Conservation (phyloP, 2,797 vertebrate species). For the Lemur catta region DNA sequence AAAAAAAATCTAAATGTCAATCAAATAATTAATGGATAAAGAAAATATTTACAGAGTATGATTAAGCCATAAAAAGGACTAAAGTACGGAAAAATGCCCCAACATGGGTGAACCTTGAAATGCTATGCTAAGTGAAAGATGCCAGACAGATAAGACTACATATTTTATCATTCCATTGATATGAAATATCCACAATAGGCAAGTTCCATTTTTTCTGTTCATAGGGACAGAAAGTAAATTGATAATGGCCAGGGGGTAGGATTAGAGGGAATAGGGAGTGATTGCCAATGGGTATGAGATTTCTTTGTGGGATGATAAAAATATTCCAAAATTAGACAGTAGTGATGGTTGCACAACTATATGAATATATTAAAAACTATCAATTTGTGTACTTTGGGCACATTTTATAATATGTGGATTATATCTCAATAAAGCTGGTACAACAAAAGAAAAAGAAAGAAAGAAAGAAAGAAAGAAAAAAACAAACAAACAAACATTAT, state of each 20-base stretch:
- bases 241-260: too few species aligned
- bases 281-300: not conserved
- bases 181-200: not conserved
- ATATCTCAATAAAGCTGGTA: not conserved
- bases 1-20: not conserved
- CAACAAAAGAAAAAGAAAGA: not conserved
- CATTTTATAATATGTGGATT: not conserved
- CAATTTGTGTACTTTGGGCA: not conserved
- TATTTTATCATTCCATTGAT: not conserved
- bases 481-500: too few species aligned
- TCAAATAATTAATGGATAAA: not conserved
- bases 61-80: not conserved
- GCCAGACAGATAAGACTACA: not conserved
- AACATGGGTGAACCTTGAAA: not conserved
- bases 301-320: not conserved
- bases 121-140: not conserved
- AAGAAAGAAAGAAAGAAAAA: too few species aligned
- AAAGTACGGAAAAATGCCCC: not conserved
- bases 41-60: not conserved
- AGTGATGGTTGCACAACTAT: not conserved
- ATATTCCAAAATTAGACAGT: not conserved
- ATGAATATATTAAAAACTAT: not conserved
- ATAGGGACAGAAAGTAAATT: not conserved
- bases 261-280: not conserved
- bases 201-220: not conserved